Evolutionary conservation across 2,113 vertebrate species (phyloP), one percentile per base, ranked within the genome.

Genomic region (Forbesichthys agassizii): DNA sequence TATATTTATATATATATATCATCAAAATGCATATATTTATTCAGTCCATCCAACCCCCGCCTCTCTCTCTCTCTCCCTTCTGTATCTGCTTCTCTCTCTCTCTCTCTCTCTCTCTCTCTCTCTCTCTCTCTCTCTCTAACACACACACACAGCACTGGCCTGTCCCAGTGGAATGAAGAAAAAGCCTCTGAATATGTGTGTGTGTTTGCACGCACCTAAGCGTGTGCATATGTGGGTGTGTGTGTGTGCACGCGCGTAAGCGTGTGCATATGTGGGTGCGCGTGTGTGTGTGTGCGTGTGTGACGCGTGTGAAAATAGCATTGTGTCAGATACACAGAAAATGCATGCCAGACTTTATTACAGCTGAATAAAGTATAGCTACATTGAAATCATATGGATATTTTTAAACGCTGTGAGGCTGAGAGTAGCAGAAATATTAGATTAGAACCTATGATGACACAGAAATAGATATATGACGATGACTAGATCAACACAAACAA

Each of bases 281-380:
- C 64, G 47, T 46, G 60, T 65, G 48, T 61, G 63, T 58, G 71
- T 57, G 71, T 61, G 60, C n/a, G 42, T 48, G 57, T 36, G 63
- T 27, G 2, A 27, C 69, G 74, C 70, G 78, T 63, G 71, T 10
- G 42, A 47, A 54, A 46, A n/a, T 69, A 33, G 1, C n/a, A 16
- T 33, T 6, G 3, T 51, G 7, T 20, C 61, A 60, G 9, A 52
- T 4, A 51, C 48, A 20, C 53, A 67, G 13, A 67, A 79, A 76
- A 80, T 81, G 85, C 81, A 78, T 74, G 77, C 66, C 48, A 57
- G 61, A 77, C 69, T 61, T 64, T 63, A 78, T 86, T 80, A 61
- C 79, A 87, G 66, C 77, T 79, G 47, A 71, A 81, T 75, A 69
- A 77, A 73, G 66, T 65, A 84, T 65, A 84, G 77, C 16, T 42